Evolutionary conservation across 2,797 vertebrate species (phyloP), one percentile per base, ranked within the genome.

Genomic region (Chelidonichthys spinosus): DNA sequence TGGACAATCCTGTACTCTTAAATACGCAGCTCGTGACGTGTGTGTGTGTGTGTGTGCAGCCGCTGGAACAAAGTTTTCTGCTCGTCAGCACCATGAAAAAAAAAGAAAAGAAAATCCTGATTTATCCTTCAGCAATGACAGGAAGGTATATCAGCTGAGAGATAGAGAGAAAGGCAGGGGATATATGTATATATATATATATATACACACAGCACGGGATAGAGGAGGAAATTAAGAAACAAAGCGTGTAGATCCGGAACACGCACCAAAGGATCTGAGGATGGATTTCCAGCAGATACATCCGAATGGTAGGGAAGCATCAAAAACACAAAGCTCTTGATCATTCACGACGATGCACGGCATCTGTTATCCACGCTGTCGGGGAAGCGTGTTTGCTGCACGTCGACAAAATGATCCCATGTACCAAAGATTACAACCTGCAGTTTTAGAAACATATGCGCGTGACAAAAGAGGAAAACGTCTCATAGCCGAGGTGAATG

Each of bases 121-220:
- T 88, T 85, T 90, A 80, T 89, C 86, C 89, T 90, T 89, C 85
- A 89, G 79, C 78, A 66, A 69, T 82, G 84, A 88, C 84, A 79
- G 58, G 68, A 84, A 86, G 84, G 76, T 81, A 63, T 69, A 67
- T 89, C 69, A 81, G 78, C 81, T 76, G 78, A 81, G 81, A 84
- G 83, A 81, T n/a, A 78, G 53, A 76, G 63, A 74, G 60, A 71
- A 44, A 75, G 69, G 39, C 9, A 66, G 33, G 7, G 55, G 50
- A 32, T 39, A 39, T 63, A 15, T 64, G 52, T 62, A 37, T 37
- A 63, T 63, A 49, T 7, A 63, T 47, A 72, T 40, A 18, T 32
- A 64, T n/a, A 68, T 13, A 35, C 7, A 35, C 11, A 43, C 42
- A 43, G 4, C 3, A 43, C 11, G 42, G 37, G 32, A 69, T 40